Evolutionary conservation across 2,888 invertebrate genomes (phyloP).

Genomic region (Gortyna flavago): DNA sequence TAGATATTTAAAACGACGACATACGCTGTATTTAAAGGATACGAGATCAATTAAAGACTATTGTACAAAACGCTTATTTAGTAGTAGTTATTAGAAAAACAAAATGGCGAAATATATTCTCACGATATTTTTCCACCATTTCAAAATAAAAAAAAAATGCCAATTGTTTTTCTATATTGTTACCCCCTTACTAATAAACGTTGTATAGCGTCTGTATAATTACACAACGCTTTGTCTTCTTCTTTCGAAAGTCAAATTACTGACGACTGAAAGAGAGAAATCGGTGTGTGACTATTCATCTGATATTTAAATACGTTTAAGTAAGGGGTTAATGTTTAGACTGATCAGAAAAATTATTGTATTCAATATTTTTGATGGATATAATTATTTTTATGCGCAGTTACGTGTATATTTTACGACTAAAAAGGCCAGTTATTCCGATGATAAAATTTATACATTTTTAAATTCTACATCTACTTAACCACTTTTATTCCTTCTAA

Average conservation of each 20-base stretch:
- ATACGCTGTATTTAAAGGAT: conserved; percentile 75
- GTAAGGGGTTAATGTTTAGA: neutral
- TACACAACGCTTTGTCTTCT: no score
- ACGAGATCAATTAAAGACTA: conserved; percentile 69
- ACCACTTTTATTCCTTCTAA: neutral
- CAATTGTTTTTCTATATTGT: conserved; percentile 19
- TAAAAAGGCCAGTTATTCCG: conserved; percentile 40
- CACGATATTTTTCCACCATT: neutral
- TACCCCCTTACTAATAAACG: no score
- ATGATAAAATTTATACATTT: neutral
- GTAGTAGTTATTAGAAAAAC: conserved; percentile 51
- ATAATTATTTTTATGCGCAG: conserved; percentile 6
- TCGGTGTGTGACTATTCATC: no score
- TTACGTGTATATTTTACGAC: conserved; percentile 8
- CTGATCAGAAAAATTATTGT: neutral
- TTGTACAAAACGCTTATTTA: conserved; percentile 70
- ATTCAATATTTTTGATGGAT: neutral
- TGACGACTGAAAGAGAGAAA: no score
- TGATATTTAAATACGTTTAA: no score
- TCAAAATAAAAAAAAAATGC: no score
- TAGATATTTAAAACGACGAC: conserved; percentile 70
- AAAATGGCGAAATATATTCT: conserved; percentile 39
- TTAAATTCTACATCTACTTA: neutral
- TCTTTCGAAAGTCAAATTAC: no score
- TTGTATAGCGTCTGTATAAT: no score